Evolutionary conservation across 2,888 invertebrate genomes (phyloP), one percentile per base, ranked within the genome.

Genomic region (Folsomia manolachei): DNA sequence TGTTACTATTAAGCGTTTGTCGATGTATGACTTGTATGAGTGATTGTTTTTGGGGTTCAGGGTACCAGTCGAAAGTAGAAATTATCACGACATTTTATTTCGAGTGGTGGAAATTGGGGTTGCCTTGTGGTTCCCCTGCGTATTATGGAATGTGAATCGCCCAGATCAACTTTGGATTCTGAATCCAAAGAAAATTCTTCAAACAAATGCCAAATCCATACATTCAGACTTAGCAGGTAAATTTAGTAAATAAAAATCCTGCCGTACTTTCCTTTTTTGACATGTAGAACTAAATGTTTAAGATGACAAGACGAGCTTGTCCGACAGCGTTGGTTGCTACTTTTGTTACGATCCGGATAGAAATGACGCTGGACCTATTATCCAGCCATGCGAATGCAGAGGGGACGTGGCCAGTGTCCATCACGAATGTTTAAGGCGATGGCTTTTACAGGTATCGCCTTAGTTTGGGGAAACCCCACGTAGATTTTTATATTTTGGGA

Each of bases 121-220:
- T 73, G 93, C 93, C 81, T 86, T 96, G 82, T 96, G 95, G 95
- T 96, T 95, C 85, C 95, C 95, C 39, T 95, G 95, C 84, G 95
- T 95, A 69, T 87, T 96, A 79, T 96, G 96, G 96, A 96, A 96
- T 86, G 95, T 93, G 80, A 94, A 94, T 73, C 86, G 88, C 73
- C 95, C 95, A 65, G 94, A 94, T 84, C 90, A 94, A 84, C 86
- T 96, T 76, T 96, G 95, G 96, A 91, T 95, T 81, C 86, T 96
- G 79, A 96, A 96, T 87, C 95, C 95, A 53, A 89, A 93, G 81
- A 91, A 92, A 83, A 87, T 96, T 82, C 87, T 96, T 65, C 78
- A 81, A 75, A 53, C 72, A 14, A 66, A 21, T 23, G 27, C 19
- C 14, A 56, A 56, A 21, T 11, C 23, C 2, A 62, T 24, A 24